phyloP scores from a whole-genome alignment of 1,140 invertebrate genomes.

The Microplitis demolitor region DNA sequence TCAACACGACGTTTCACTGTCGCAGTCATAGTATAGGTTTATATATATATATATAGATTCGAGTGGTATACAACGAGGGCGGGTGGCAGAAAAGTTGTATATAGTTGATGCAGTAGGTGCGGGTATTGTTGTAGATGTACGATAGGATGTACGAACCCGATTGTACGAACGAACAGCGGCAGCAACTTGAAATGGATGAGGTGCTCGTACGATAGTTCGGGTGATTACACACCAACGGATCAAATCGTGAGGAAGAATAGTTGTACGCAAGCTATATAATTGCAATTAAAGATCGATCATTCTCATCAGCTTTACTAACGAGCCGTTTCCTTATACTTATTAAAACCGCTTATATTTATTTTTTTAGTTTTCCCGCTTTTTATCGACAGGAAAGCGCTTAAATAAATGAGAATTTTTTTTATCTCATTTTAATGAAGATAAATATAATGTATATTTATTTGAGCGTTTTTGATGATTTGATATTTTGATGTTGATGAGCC shows the following conservation, averaged over 20 bases:
- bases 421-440: too few species aligned
- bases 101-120: neutral
- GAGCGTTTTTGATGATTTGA: too few species aligned
- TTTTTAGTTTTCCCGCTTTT: neutral
- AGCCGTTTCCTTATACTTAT: neutral
- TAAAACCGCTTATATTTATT: neutral
- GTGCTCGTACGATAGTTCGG: slow-evolving; percentile 8
- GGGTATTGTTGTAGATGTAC: neutral
- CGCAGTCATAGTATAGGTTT: too few species aligned
- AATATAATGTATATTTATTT: too few species aligned
- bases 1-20: too few species aligned
- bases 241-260: neutral
- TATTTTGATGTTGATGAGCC: too few species aligned
- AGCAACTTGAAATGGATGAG: slow-evolving; percentile 9
- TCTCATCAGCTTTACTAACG: neutral
- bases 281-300: neutral
- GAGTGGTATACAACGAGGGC: too few species aligned
- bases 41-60: too few species aligned
- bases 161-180: neutral
- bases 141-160: neutral
- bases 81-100: too few species aligned
- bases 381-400: too few species aligned
- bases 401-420: too few species aligned
- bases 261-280: neutral
- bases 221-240: slow-evolving; percentile 11